A percentile compares a stretch with the other conserved stretches of the same genome.
These are phyloP conservation scores for Leucoptera coffeella DNA, from an alignment of 2,888 invertebrate species.

Conservation along the genomic window DNA sequence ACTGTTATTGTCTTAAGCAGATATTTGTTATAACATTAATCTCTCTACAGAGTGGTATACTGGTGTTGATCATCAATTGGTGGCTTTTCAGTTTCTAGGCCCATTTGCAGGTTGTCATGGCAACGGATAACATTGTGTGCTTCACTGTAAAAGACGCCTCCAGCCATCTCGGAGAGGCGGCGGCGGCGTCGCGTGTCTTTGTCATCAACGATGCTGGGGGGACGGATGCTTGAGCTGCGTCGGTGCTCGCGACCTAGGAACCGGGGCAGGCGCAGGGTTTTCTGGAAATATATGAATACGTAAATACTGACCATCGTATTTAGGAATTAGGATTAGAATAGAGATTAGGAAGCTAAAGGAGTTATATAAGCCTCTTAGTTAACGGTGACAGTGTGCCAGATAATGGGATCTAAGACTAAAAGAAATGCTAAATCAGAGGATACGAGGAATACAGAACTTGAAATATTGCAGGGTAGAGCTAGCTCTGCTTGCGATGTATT, in stretches of 20 bases:
- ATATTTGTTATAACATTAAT: no score
- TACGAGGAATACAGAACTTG: no score
- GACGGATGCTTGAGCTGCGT: slow-evolving; percentile 37
- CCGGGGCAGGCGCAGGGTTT: slow-evolving; percentile 24
- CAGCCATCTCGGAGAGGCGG: slow-evolving; percentile 38
- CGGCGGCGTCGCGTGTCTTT: slow-evolving; percentile 39
- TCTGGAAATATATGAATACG: slow-evolving; percentile 15
- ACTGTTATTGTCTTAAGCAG: no score
- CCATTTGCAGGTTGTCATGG: slow-evolving; percentile 32
- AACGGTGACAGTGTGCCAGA: no score
- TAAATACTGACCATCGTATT: neutral
- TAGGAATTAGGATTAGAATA: neutral
- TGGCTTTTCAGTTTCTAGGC: slow-evolving; percentile 27
- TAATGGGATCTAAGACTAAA: no score
- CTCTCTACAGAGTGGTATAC: no score
- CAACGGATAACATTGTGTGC: slow-evolving; percentile 15
- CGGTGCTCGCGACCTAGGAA: slow-evolving; percentile 30
- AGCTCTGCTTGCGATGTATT: no score
- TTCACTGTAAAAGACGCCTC: slow-evolving; percentile 45
- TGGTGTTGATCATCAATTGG: slow-evolving; percentile 16
- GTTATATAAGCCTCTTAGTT: no score
- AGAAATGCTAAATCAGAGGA: no score
- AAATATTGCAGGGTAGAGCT: no score
- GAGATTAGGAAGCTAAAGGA: no score
- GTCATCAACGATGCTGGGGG: slow-evolving; percentile 29